Evolutionary conservation across 2,113 vertebrate species (phyloP).

Genomic region (Perca flavescens): DNA sequence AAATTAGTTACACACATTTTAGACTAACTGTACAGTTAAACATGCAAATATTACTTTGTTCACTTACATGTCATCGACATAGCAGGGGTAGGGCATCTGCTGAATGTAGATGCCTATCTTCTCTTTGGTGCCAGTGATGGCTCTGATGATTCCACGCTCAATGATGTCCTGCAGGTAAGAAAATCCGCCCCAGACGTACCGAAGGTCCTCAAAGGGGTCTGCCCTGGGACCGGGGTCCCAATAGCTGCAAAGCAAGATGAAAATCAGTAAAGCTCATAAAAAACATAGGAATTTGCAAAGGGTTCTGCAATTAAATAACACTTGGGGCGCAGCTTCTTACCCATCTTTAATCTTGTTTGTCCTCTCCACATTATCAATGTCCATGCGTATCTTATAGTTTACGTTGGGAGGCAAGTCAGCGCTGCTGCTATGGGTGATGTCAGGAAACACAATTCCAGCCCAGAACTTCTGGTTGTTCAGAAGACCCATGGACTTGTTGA

Average conservation of each 20-base stretch:
- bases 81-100: constrained; percentile 99
- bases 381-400: constrained; percentile 99
- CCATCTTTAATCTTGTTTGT: constrained; percentile 98
- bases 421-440: constrained; percentile 81
- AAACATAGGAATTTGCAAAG: not conserved
- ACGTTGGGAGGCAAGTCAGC: constrained; percentile 89
- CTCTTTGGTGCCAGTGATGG: constrained; percentile 90
- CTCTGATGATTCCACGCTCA: constrained; percentile 94
- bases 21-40: not conserved
- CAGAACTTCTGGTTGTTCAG: constrained; percentile 95
- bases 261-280: not conserved
- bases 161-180: constrained; percentile 96
- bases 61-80: constrained; percentile 96
- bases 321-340: constrained; percentile 71
- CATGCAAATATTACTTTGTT: not conserved
- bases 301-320: not conserved
- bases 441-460: constrained; percentile 95
- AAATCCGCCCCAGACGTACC: constrained; percentile 98
- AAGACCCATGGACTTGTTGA: constrained; percentile 94
- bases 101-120: constrained; percentile 95
- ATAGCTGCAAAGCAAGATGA: constrained; percentile 83
- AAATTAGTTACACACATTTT: not conserved
- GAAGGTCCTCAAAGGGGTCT: constrained; percentile 97
- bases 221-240: constrained; percentile 99
- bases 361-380: constrained; percentile 98